Base-by-base conservation (phyloP, 1,140 invertebrate genomes). In the Sitobion miscanthi region DNA sequence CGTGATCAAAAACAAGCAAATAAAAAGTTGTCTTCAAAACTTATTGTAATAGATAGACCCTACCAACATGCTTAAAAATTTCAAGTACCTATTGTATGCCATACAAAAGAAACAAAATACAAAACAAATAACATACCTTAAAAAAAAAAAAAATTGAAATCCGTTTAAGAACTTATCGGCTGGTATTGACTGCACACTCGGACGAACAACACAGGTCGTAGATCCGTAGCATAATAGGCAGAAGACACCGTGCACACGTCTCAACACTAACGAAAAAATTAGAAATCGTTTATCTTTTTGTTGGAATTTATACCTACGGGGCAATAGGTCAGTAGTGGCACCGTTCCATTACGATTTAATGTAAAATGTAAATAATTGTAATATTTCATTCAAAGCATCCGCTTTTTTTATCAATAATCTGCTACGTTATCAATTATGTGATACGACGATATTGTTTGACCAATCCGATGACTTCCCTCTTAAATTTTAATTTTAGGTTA, bases 251-350 rank as follows among this genome's bases (percentile, higher is more conserved):
- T 77, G 62, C 0, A 77, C 17, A 77, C 62, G 62, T 77, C 30
- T 77, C n/a, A 5, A 77, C 62, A 9, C 21, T 30, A 47, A 86
- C 9, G 45, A 86, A 17, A 87, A 23, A 49, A 87, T 87, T 49
- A 87, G 86, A 87, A 87, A 87, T 87, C 86, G 86, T 87, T 87
- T 52, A 87, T 87, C 45, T 35, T 87, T 49, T 87, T 87, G 86
- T 87, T 49, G 47, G 86, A 87, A 87, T 87, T 87, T 87, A 87
- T 21, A 45, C 45, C 11, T 49, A 45, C 85, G 45, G 85, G 85
- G 85, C 45, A 47, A 87, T 47, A 87, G 85, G 85, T 87, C 30
- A 87, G 25, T 87, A 42, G 35, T 83, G 77, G 77, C 77, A 83
- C 8, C 25, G 38, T 85, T 85, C 23, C 83, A 45, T 85, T 85